Evolutionary conservation across 2,888 invertebrate genomes (phyloP).

Genomic region (Hirtodrosophila alboralis): DNA sequence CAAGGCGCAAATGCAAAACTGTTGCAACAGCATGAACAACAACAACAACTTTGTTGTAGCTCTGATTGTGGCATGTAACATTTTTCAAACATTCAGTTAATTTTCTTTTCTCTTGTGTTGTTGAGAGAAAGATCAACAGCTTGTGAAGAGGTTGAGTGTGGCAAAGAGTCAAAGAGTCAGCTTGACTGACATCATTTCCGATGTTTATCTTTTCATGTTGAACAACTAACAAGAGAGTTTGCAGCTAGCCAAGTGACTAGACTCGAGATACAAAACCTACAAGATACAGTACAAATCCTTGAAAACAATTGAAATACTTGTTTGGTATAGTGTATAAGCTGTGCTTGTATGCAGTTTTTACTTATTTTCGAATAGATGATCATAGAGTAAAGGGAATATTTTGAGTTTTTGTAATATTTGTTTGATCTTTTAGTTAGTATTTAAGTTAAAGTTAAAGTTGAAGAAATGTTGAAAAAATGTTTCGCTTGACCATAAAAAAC

Average conservation of each 20-base stretch:
- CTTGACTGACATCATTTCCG: constrained; percentile 80
- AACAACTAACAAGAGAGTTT: constrained; percentile 59
- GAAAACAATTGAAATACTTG: constrained; percentile 1
- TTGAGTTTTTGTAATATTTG: no score
- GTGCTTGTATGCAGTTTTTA: not conserved
- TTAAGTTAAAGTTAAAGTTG: constrained; percentile 29
- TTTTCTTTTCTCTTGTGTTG: constrained; percentile 39
- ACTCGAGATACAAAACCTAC: constrained; percentile 24
- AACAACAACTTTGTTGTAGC: constrained; percentile 40
- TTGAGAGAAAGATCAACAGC: constrained; percentile 5
- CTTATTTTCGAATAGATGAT: no score
- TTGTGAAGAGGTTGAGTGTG: not conserved
- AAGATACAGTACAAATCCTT: constrained; percentile 14
- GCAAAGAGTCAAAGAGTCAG: constrained; percentile 23
- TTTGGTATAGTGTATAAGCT: not conserved
- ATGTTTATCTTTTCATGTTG: constrained; percentile 79
- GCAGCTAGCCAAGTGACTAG: constrained; percentile 41
- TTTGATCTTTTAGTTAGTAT: constrained; percentile 11
- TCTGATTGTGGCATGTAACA: constrained; percentile 51
- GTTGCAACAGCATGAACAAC: constrained; percentile 19
- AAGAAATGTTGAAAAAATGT: no score
- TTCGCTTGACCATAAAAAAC: no score
- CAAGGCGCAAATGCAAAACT: constrained; percentile 19
- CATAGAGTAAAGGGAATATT: no score
- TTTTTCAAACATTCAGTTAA: constrained; percentile 43